Evolutionary conservation across 2,888 invertebrate genomes (phyloP).

Genomic region (Dichetophora obliterata): DNA sequence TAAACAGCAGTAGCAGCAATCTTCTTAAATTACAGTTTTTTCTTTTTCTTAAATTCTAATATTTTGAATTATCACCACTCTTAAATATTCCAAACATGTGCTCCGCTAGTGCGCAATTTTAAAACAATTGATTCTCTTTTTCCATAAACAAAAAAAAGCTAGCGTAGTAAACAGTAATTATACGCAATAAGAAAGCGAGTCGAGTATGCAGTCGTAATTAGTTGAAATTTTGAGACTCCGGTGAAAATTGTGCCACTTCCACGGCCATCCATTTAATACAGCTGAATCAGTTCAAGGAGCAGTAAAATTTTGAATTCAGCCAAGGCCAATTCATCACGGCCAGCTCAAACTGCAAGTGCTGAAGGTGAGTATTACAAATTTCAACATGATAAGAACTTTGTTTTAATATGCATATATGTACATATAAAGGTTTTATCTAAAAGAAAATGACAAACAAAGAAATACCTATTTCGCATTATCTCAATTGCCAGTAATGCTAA

Average conservation of each 20-base stretch:
- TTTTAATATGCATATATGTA: too few relatives aligned
- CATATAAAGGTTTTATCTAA: too few relatives aligned
- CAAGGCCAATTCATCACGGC: not conserved
- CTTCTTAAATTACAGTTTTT: not conserved
- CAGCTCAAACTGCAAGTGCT: too few relatives aligned
- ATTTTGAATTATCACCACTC: not conserved
- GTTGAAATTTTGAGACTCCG: not conserved
- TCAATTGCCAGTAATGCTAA: too few relatives aligned
- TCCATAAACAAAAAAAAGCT: not conserved
- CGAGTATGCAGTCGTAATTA: conserved; percentile 19
- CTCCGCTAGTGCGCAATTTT: not conserved
- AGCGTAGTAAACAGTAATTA: not conserved
- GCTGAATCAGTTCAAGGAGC: not conserved
- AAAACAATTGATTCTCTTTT: not conserved
- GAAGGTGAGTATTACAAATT: too few relatives aligned
- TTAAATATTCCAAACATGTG: not conserved
- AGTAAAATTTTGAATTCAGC: not conserved
- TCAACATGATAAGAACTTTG: too few relatives aligned
- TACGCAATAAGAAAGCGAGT: not conserved
- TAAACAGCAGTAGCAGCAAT: conserved; percentile 8
- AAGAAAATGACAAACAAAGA: too few relatives aligned
- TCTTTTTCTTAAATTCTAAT: not conserved
- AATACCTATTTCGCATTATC: too few relatives aligned
- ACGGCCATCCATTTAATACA: not conserved
- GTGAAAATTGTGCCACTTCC: not conserved